Base-by-base conservation (phyloP, 2,888 invertebrate species). In the Embidobia sp. region DNA sequence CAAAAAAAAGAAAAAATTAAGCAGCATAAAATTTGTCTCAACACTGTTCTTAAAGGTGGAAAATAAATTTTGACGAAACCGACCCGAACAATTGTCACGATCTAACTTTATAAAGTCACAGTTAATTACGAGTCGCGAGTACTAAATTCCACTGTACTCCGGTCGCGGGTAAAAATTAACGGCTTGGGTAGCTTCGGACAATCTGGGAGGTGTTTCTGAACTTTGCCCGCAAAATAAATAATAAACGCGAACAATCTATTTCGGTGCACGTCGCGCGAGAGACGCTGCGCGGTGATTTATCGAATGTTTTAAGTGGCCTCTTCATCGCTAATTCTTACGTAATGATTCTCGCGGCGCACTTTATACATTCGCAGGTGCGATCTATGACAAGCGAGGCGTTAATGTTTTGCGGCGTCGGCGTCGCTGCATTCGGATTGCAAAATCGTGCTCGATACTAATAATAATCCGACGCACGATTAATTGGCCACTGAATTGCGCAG, bases 381-480 rank as follows among this genome's bases (percentile, higher is more conserved):
- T 64, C 66, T 46, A 53, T 57, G 73, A 64, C 74, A 78, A 74
- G 70, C 74, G 67, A 73, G 74, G 61, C 66, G 73, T 59, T 74
- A 73, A 75, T 78, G 64, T 66, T 66, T 72, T 57, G 67, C 67
- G 74, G 61, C 66, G 73, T 59, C 69, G 69, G 70, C 75, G 64
- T 66, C 61, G 79, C 26, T 40, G 51, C 49, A 22, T 37, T 51
- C 37, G 48, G 13, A 59, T 64, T 73, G 74, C 72, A 74, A 77
- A 79, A 79, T 78, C 77, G 78, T 77, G 79, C 78, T 79, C 78
- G 76, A 77, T 77, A 76, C 81, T 81, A 83, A 84, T 84, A 82
- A 83, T 70, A 78, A 83, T 83, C 79, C 72, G 79, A 82, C 80
- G 81, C 67, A 73, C 81, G 78, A 79, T 80, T 82, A 81, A 85